phyloP scores from a whole-genome alignment of 2,888 invertebrate genomes.

The Thecocarcelia acutangulata region DNA sequence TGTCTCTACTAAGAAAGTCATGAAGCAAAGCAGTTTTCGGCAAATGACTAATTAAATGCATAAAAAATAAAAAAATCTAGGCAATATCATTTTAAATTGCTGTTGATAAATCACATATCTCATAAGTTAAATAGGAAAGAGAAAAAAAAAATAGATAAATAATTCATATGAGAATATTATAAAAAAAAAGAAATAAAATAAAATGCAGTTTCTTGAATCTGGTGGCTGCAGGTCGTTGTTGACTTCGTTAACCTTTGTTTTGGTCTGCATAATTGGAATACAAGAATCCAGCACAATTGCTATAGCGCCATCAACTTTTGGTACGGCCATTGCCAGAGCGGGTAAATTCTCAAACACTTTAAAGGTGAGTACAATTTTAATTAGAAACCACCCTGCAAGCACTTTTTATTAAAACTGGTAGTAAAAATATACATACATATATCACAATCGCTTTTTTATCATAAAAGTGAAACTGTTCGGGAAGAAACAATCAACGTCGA shows the following conservation, averaged over 20 bases:
- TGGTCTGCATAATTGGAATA: slow-evolving; percentile 48
- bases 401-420: no score
- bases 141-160: background rate
- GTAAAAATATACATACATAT: no score
- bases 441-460: no score
- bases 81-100: background rate
- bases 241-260: slow-evolving; percentile 52
- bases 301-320: slow-evolving; percentile 81
- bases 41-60: background rate
- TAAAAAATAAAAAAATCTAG: background rate
- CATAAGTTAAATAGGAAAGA: background rate
- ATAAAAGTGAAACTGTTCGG: no score
- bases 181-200: slow-evolving; percentile 1
- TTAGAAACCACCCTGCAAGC: no score
- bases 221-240: slow-evolving; percentile 35
- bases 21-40: background rate
- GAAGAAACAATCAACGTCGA: no score
- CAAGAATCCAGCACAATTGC: slow-evolving; percentile 75
- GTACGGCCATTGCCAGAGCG: slow-evolving; percentile 81
- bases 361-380: slow-evolving; percentile 77
- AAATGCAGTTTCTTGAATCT: slow-evolving; percentile 50
- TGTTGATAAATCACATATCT: background rate
- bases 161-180: slow-evolving; percentile 39
- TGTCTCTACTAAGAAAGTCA: background rate
- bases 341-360: slow-evolving; percentile 80